phyloP scores from a whole-genome alignment of 2,888 invertebrate genomes.

The Aspidiotus rigidus region DNA sequence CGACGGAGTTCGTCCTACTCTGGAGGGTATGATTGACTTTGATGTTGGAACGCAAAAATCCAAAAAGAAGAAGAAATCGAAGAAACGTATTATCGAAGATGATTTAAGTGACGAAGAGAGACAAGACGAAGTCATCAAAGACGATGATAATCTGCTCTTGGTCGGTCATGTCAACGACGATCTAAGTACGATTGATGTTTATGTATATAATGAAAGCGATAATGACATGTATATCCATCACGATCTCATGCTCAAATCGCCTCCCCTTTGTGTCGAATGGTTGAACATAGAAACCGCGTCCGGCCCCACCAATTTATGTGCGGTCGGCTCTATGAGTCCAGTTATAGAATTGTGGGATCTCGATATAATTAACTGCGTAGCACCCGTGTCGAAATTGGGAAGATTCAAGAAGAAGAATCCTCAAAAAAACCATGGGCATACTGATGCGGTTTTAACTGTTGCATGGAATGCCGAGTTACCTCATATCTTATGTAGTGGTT shows the following conservation, averaged over 20 bases:
- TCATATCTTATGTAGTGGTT: conserved; percentile 85
- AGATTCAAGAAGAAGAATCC: conserved; percentile 61
- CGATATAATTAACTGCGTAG: conserved; percentile 82
- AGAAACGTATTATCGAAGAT: conserved; percentile 41
- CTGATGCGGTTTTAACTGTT: conserved; percentile 79
- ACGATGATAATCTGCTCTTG: conserved; percentile 78
- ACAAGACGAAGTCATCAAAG: conserved; percentile 81
- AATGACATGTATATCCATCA: conserved; percentile 89
- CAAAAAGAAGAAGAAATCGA: conserved; percentile 33
- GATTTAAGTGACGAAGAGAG: conserved; percentile 57
- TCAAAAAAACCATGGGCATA: conserved; percentile 49
- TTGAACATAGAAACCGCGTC: conserved; percentile 61
- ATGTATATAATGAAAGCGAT: conserved; percentile 82
- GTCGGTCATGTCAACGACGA: conserved; percentile 81
- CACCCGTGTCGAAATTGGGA: conserved; percentile 59
- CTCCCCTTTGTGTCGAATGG: conserved; percentile 89
- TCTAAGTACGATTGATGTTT: conserved; percentile 76
- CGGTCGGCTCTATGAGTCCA: conserved; percentile 85
- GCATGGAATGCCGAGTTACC: conserved; percentile 80
- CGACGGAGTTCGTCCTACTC: conserved; percentile 42
- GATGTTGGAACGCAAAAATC: conserved; percentile 41
- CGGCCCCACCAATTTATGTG: conserved; percentile 66
- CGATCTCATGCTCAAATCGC: conserved; percentile 78
- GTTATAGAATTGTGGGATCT: conserved; percentile 95
- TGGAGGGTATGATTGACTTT: conserved; percentile 41